Evolutionary conservation across 2,888 invertebrate genomes (phyloP), one percentile per base, ranked within the genome.

Genomic region (Anarsia innoxiella): DNA sequence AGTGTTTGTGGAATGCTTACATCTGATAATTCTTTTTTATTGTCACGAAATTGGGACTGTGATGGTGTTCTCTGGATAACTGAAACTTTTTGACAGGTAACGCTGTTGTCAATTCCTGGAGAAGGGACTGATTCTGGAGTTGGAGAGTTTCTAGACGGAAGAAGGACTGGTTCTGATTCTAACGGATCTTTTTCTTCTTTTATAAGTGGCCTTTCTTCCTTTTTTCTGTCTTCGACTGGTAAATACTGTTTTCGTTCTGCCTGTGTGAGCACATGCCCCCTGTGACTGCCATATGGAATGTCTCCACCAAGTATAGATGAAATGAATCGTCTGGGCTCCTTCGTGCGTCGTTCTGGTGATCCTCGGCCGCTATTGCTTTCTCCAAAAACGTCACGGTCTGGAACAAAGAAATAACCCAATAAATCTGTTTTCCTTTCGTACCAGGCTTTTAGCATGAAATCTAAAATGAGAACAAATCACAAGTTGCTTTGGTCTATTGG

Each of bases 1-100:
- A 86, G 53, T 25, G 86, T 77, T 30, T 82, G 53, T 31, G 88
- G 88, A 49, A 88, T 66, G 37, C 76, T 78, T 10, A 87, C 79
- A 37, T 88, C 87, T 25, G 72, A 50, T 25, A 74, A 46, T 48
- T 86, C 86, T 58, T 84, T 85, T 59, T 83, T 83, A 33, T 64
- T 76, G 36, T 76, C 75, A 56, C 86, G 69, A 42, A 80, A 83
- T 49, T 84, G 82, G 44, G 84, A 72, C 44, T 83, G 84, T 46
- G 83, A 73, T 14, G 94, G 94, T 36, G 93, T 93, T 70, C 94
- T 88, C 60, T 94, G 93, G 57, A 94, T 94, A 3, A 94, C 94
- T 41, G 94, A 94, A 31, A 91, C 91, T 70, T 87, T 84, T 67
- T 86, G 87, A 67, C 91, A 91, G 51, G 90, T 89, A 10, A 90